Evolutionary conservation across 2,113 vertebrate species (phyloP), one percentile per base, ranked within the genome.

Genomic region (Poecilia latipinna): DNA sequence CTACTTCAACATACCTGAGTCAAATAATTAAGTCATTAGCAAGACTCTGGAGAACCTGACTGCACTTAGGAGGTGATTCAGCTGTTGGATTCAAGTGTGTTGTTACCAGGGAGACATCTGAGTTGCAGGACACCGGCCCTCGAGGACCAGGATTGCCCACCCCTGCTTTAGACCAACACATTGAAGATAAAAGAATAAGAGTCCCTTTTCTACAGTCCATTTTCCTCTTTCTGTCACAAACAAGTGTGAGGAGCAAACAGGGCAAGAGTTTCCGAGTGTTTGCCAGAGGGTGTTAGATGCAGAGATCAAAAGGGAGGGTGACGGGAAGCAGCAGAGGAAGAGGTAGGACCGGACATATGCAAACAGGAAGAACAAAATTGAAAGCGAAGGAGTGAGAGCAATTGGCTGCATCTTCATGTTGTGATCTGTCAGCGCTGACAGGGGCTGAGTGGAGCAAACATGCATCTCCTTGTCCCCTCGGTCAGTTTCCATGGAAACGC

Each of bases 401-500:
- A 83, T 69, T 72, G 78, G 74, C 78, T 79, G 48, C 80, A 31
- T 88, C 73, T 77, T 87, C 77, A 79, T 90, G 81, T 91, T 91
- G 84, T 86, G 87, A 80, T 92, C 82, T 88, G 86, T 92, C 90
- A 90, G 85, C 66, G 71, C 71, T 92, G 85, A 91, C 85, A 75
- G 86, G 61, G 70, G 78, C 81, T 77, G 85, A 93, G 82, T 67
- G 61, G 72, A 77, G 86, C 87, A 89, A 92, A 92, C 84, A 76
- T 82, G 80, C 86, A 85, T 89, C 80, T 80, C 65, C 65, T 35
- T 78, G 73, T 91, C 88, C 89, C 89, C 84, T 81, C 66, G 81
- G 84, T 87, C 87, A 90, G 93, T 95, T 93, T 89, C 94, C 92
- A 95, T 95, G 91, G 94, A 84, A 95, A 94, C 93, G 2, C 82